Evolutionary conservation across 2,113 vertebrate species (phyloP), one percentile per base, ranked within the genome.

Genomic region (Coptodon rendalli): DNA sequence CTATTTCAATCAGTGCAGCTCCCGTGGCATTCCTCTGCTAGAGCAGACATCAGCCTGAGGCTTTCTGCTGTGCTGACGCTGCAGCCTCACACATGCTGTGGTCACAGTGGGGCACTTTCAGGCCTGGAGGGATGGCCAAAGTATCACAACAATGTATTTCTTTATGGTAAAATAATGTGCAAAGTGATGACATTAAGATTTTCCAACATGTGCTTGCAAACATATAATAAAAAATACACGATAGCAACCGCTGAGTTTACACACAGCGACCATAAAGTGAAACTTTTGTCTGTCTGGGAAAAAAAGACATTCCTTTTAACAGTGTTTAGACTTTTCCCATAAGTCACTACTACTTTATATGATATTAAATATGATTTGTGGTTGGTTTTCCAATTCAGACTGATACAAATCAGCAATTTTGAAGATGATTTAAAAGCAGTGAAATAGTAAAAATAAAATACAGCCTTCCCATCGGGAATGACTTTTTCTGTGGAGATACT

Each of bases 1-100:
- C 87, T 85, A 83, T 94, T 93, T 92, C 81, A 36, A 86, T 92
- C 90, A 81, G 83, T 14, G 27, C 68, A 31, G 27, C 61, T 61
- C 86, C 71, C 17, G 27, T 80, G 43, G 29, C 59, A 45, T 81
- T 66, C n/a, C 71, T 57, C 50, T 79, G 24, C 63, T 52, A 9
- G 31, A 81, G 85, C 85, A 66, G 88, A 84, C 9, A 50, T 78
- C 73, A 24, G 16, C 38, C 81, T 53, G 63, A 73, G 80, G 86
- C 29, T 45, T 80, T 84, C 19, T 81, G 43, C 54, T 71, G 66
- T 82, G 89, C 86, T 91, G 92, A 91, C 76, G 2, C 45, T 54
- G 82, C 88, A 84, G 89, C 66, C 81, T 82, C 88, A 82, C 76
- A 81, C 68, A 85, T 76, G 82, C 54, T 89, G 87, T 34, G 91